Base-by-base conservation (phyloP, 2,797 vertebrate genomes). In the Fundulus diaphanus region DNA sequence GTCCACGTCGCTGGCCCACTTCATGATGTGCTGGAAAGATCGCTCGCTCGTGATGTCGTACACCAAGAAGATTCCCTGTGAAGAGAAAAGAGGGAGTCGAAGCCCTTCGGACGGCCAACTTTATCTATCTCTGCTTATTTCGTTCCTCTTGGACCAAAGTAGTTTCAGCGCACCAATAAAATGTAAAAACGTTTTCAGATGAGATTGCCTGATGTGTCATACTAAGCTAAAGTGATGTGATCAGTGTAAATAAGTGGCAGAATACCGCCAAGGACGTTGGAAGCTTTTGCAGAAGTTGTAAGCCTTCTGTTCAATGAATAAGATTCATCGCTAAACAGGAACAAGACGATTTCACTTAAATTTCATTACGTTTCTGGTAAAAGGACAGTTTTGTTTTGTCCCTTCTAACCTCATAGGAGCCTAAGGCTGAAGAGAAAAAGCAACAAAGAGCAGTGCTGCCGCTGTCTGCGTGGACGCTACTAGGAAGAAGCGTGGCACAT, bases 1-100 rank as follows among this genome's bases (percentile, higher is more conserved):
- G 16, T 99, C 98, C 90, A 99, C 97, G 37, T 99, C 98, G 27
- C 98, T 98, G 90, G 97, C 98, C 98, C 97, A 99, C 91, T 99
- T 99, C 95, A 99, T 97, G 72, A 99, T 99, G 95, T 99, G 98
- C 87, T 99, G 97, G 91, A 99, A 99, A 70, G 98, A 99, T 46
- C 97, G 96, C 85, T 99, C 98, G 0, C 98, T 99, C 67, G 97
- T 95, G 90, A 99, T 99, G 87, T 99, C 98, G 3, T 99, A 99
- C 67, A 99, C 97, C 94, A 99, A 93, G 94, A 99, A 96, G 83
- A 96, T 96, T 44, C 95, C 95, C 95, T 96, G 85, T 70, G 12
- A 52, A 80, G 68, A 65, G 56, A 71, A 0, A 29, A 59, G 20
- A 22, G 37, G 2, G 66, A 24, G 75, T 33, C 18, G 72, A 78